Percentiles rank a stretch among this genome's conserved stretches.
These are phyloP conservation scores for Dicranocentrus wangi DNA, from an alignment of 2,888 invertebrate species.

Conservation along the genomic window DNA sequence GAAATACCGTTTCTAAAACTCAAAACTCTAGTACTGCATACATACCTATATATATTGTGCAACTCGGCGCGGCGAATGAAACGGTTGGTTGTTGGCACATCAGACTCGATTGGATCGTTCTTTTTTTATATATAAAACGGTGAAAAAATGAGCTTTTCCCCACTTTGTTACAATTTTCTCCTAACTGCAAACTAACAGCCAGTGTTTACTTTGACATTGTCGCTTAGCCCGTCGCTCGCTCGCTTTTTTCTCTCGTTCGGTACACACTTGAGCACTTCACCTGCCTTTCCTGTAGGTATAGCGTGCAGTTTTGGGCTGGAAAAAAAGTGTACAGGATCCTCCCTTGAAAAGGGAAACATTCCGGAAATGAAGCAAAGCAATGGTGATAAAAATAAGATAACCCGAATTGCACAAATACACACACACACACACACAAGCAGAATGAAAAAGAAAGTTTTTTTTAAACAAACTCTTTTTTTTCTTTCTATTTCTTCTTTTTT, in stretches of 20 bases:
- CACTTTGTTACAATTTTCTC: slow-evolving; percentile 42
- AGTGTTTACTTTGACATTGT: slow-evolving; percentile 42
- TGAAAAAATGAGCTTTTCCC: slow-evolving; percentile 19
- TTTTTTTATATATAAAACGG: not conserved
- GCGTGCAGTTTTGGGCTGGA: not conserved
- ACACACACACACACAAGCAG: too few species aligned
- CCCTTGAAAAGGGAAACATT: not conserved
- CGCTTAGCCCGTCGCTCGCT: slow-evolving; percentile 5
- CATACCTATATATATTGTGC: too few species aligned
- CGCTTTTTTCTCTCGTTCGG: not conserved
- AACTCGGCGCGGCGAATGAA: too few species aligned
- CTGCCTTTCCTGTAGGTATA: too few species aligned
- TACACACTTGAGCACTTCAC: too few species aligned
- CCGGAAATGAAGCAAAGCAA: slow-evolving; percentile 31
- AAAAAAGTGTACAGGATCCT: slow-evolving; percentile 8
- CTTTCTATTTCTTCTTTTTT: not conserved
- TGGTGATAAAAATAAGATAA: slow-evolving; percentile 28
- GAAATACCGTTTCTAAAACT: too few species aligned
- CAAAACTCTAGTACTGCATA: too few species aligned
- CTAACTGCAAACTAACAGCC: slow-evolving; percentile 15
- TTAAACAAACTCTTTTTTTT: too few species aligned
- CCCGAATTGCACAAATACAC: slow-evolving; percentile 11
- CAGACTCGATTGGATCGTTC: too few species aligned
- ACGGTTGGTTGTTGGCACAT: too few species aligned
- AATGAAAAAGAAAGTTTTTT: slow-evolving; percentile 1